phyloP scores from a whole-genome alignment of 2,888 invertebrate species.

The Morpho achilles region DNA sequence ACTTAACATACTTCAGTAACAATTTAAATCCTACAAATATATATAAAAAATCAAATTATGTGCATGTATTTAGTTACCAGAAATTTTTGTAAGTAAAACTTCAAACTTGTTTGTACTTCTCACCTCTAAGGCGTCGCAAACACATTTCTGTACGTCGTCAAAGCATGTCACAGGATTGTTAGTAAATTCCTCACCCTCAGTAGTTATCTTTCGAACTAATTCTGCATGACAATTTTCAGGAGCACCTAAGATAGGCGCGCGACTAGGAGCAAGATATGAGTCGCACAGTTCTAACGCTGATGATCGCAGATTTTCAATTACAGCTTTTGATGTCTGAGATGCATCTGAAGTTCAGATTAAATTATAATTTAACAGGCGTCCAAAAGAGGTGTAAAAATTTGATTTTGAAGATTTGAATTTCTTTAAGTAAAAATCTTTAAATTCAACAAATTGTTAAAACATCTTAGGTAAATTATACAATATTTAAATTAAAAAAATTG shows the following conservation, averaged over 20 bases:
- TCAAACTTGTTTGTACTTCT: slow-evolving; percentile 22
- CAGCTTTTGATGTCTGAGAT: slow-evolving; percentile 58
- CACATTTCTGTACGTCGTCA: slow-evolving; percentile 87
- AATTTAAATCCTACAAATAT: too few species aligned
- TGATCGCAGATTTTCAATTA: slow-evolving; percentile 61
- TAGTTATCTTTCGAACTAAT: slow-evolving; percentile 64
- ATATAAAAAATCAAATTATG: too few species aligned
- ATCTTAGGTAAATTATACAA: too few species aligned
- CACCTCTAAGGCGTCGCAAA: slow-evolving; percentile 80
- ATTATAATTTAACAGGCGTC: background rate
- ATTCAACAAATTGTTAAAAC: too few species aligned
- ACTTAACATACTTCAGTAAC: too few species aligned
- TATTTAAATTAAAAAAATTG: too few species aligned
- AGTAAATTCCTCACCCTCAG: slow-evolving; percentile 64
- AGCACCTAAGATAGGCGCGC: slow-evolving; percentile 52
- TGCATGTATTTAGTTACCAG: too few species aligned
- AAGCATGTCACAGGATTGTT: slow-evolving; percentile 85
- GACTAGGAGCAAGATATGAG: slow-evolving; percentile 54
- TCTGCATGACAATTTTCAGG: slow-evolving; percentile 60
- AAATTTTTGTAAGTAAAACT: too few species aligned
- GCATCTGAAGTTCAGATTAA: slow-evolving; percentile 40
- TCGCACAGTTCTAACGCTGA: slow-evolving; percentile 68
- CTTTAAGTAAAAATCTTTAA: too few species aligned
- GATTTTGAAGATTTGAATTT: too few species aligned
- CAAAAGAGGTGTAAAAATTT: too few species aligned